A percentile compares a stretch with the other conserved stretches of the same genome.
phyloP scores from a whole-genome alignment of 2,888 invertebrate genomes.

The Melinaea marsaeus region DNA sequence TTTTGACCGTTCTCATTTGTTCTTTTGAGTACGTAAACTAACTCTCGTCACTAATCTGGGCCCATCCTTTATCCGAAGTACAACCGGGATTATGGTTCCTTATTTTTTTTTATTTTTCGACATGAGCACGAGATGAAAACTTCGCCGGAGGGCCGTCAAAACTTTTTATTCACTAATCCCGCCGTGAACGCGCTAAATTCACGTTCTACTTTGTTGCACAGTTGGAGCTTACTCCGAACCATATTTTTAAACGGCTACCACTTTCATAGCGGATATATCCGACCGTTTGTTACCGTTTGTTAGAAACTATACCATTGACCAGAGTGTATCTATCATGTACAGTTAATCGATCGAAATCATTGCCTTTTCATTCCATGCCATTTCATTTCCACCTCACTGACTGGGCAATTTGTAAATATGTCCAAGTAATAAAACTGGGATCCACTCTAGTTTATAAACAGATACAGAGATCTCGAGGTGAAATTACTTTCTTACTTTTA shows the following conservation, averaged over 20 bases:
- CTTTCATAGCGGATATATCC: constrained; percentile 60
- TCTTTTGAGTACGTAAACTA: constrained; percentile 4
- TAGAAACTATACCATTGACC: constrained; percentile 33
- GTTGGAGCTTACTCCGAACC: constrained; percentile 60
- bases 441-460: constrained; percentile 53
- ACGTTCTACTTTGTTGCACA: constrained; percentile 68
- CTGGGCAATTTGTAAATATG: constrained; percentile 38
- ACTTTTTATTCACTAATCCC: constrained; percentile 71
- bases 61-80: constrained; percentile 41
- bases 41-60: constrained; percentile 42
- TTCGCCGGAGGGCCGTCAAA: constrained; percentile 49
- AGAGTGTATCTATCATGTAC: constrained; percentile 29
- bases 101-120: constrained; percentile 57
- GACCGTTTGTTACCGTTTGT: constrained; percentile 65
- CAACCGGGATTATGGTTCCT: constrained; percentile 46
- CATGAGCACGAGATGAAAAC: constrained; percentile 71
- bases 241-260: constrained; percentile 67
- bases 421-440: constrained; percentile 48
- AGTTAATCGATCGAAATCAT: constrained; percentile 32
- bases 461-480: constrained; percentile 54
- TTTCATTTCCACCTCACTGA: constrained; percentile 32
- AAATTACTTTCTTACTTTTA: constrained; percentile 67
- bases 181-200: constrained; percentile 65
- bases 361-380: constrained; percentile 21
- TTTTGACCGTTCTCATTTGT: constrained; percentile 6